These are phyloP conservation scores for Choloepus hoffmanni DNA, from an alignment of 2,113 vertebrate genomes.

Conservation along the genomic window DNA sequence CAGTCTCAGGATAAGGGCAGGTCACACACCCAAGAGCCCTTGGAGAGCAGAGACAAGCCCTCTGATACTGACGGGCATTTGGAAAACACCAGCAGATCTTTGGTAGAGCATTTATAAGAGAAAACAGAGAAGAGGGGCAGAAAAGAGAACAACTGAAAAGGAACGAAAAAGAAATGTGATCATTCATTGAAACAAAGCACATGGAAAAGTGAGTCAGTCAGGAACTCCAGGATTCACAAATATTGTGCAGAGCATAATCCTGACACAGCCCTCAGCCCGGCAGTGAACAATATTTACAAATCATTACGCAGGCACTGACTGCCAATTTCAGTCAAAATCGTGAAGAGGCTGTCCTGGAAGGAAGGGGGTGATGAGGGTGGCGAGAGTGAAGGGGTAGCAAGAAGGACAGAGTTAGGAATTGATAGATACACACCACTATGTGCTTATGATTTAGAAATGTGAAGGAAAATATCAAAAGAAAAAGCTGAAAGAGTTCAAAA, in stretches of 20 bases:
- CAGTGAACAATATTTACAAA: background rate
- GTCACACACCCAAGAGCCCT: background rate
- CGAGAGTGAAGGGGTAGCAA: background rate
- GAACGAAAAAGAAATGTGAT: background rate
- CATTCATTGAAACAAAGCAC: background rate
- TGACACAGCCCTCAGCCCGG: background rate
- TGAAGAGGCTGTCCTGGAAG: background rate
- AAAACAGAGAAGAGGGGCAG: background rate
- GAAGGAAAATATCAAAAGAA: background rate
- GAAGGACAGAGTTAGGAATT: background rate
- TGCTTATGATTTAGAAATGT: background rate
- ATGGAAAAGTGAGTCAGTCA: fast-evolving
- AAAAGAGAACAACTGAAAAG: background rate
- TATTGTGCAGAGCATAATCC: background rate
- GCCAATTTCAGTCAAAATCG: fast-evolving
- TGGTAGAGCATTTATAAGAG: background rate
- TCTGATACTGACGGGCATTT: background rate
- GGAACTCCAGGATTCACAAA: background rate
- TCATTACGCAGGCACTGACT: fast-evolving
- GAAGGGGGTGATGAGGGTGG: background rate
- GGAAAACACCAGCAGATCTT: background rate
- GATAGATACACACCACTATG: no score
- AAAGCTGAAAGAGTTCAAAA: background rate
- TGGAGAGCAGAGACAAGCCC: background rate
- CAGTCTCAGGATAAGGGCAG: background rate